These are phyloP conservation scores for Bombus confusus DNA, from an alignment of 1,140 invertebrate genomes.

Conservation along the genomic window DNA sequence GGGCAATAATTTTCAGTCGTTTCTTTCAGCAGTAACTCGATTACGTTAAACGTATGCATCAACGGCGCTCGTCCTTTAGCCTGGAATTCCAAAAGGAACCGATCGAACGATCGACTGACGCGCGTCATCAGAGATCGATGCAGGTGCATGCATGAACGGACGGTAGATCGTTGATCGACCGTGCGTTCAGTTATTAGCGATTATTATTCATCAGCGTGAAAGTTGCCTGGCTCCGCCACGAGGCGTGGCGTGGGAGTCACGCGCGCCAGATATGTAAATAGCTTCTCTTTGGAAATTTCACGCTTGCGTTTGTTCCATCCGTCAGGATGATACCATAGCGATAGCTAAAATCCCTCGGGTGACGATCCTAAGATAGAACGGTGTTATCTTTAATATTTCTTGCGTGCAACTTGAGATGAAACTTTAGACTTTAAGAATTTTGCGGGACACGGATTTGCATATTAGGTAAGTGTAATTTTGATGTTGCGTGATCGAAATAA, in stretches of 20 bases:
- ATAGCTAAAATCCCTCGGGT: background rate
- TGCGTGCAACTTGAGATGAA: background rate
- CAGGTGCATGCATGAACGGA: conserved; percentile 45
- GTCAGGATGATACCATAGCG: background rate
- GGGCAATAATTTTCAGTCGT: background rate
- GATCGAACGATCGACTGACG: background rate
- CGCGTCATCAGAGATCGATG: background rate
- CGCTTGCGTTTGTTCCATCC: background rate
- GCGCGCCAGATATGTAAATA: conserved; percentile 26
- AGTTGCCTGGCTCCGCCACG: conserved; percentile 37
- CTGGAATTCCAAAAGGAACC: conserved; percentile 45
- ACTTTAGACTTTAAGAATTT: background rate
- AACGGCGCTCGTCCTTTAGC: conserved; percentile 2
- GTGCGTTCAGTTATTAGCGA: conserved; percentile 55
- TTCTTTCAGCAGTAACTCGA: background rate
- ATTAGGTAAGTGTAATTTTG: background rate
- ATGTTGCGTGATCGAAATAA: background rate
- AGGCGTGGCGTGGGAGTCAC: conserved; percentile 46
- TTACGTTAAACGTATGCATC: background rate
- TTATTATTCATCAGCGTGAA: conserved; percentile 61
- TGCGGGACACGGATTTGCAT: background rate
- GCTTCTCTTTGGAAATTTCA: conserved; percentile 26
- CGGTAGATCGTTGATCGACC: conserved; percentile 44
- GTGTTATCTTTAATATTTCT: background rate
- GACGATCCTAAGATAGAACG: background rate